A percentile compares a stretch with the other conserved stretches of the same genome.
Conservation (phyloP, 2,113 vertebrate species). For the Lichenostomus cassidix region DNA sequence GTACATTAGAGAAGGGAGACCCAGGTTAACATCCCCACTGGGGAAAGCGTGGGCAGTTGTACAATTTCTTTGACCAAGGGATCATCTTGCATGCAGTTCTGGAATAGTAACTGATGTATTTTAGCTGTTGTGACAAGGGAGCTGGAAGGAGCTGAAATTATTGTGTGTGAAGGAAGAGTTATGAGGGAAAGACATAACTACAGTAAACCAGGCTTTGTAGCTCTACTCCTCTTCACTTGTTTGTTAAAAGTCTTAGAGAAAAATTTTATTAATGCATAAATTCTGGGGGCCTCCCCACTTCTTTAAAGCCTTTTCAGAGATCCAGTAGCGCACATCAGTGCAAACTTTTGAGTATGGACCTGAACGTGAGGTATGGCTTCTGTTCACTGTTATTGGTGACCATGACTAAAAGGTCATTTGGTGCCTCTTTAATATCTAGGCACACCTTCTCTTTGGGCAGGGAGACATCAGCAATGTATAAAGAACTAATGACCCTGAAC, state of each 20-base stretch:
- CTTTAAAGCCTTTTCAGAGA: not conserved
- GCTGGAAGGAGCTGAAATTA: not conserved
- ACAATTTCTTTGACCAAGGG: not conserved
- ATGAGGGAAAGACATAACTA: not conserved
- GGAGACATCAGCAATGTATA: accelerated
- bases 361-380: not conserved
- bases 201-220: not conserved
- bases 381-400: not conserved
- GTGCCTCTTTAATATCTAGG: not conserved
- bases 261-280: not conserved
- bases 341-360: not conserved
- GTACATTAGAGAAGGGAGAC: not conserved
- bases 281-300: not conserved
- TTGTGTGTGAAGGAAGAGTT: not conserved
- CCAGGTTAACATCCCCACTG: not conserved
- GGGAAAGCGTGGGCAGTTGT: not conserved
- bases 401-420: not conserved
- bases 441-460: not conserved
- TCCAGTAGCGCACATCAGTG: not conserved
- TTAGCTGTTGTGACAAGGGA: not conserved
- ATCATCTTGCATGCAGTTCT: not conserved
- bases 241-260: not conserved
- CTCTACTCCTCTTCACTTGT: not conserved
- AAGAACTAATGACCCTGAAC: not conserved
- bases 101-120: not conserved